Evolutionary conservation across 2,888 invertebrate species (phyloP), one percentile per base, ranked within the genome.

Genomic region (Volucella inflata): DNA sequence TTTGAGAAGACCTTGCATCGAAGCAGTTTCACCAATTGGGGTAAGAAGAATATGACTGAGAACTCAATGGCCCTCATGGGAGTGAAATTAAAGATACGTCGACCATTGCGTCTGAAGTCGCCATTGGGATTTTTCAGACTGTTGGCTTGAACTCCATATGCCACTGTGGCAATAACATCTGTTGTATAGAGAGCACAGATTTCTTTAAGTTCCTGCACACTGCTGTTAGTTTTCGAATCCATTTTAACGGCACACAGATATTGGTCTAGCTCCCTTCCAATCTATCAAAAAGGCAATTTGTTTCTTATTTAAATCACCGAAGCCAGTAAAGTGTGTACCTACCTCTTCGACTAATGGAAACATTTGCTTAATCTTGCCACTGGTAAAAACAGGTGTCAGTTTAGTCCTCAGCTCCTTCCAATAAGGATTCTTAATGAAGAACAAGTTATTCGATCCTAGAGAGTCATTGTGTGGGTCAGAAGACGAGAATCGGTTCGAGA

Each of bases 351-450:
- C 88, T 10, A 92, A 87, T 1, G 89, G 88, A 89, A 92, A 92
- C 91, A 92, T 91, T 76, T 91, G 90, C 60, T 92, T 92, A 0
- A 92, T 88, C 68, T 92, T 92, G 3, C 91, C 92, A 64, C 90
- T 91, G 0, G 93, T 93, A 82, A 93, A 93, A 1, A 93, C 90
- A 0, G 93, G 93, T 0, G 93, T 91, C 3, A 93, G 71, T 79
- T 92, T 93, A 0, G 89, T 60, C 36, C 93, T 89, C 0, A 93
- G 87, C 11, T 89, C 87, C 77, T 91, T 93, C 93, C 93, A 93
- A 0, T 89, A 79, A 0, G 91, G 91, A 89, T 92, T 92, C 16
- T 91, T 91, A 0, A 93, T 87, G 62, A 93, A 89, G 84, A 93
- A 93, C 1, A 93, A 81, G 88, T 92, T 93, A 10, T 91, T 88